These are phyloP conservation scores for Chiloscyllium punctatum DNA, from an alignment of 2,797 vertebrate genomes.

Conservation along the genomic window DNA sequence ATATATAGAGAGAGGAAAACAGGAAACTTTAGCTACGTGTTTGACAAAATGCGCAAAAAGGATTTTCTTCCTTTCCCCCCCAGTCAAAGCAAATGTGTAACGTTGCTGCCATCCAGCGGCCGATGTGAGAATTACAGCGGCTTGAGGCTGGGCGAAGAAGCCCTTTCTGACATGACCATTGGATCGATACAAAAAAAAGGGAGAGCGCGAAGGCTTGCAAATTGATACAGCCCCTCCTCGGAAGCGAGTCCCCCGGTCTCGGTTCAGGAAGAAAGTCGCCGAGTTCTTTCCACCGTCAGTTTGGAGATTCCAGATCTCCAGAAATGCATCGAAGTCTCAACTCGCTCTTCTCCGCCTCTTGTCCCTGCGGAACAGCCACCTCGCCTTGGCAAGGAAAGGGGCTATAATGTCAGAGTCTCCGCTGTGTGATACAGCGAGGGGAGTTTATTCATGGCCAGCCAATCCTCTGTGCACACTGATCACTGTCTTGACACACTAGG, in stretches of 20 bases:
- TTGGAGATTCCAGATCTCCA: not conserved
- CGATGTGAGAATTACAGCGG: not conserved
- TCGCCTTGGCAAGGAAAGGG: no score
- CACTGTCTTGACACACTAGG: not conserved
- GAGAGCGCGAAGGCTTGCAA: not conserved
- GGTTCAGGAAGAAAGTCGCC: not conserved
- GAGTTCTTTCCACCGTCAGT: not conserved
- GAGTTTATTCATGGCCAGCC: no score
- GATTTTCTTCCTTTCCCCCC: not conserved
- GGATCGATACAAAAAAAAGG: not conserved
- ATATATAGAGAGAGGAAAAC: no score
- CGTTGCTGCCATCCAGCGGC: conserved; percentile 34
- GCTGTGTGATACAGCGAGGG: not conserved
- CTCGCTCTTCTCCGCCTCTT: not conserved
- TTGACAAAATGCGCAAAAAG: conserved; percentile 32
- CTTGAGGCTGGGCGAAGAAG: not conserved
- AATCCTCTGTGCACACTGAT: not conserved
- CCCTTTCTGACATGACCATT: no score
- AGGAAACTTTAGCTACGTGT: not conserved
- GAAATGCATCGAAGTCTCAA: not conserved
- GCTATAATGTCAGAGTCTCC: no score
- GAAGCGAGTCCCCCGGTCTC: not conserved
- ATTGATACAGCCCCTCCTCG: not conserved
- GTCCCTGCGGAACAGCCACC: not conserved
- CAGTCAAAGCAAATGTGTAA: not conserved